Evolutionary conservation across 2,888 invertebrate genomes (phyloP).

Genomic region (Trichogramma dendrolimi): DNA sequence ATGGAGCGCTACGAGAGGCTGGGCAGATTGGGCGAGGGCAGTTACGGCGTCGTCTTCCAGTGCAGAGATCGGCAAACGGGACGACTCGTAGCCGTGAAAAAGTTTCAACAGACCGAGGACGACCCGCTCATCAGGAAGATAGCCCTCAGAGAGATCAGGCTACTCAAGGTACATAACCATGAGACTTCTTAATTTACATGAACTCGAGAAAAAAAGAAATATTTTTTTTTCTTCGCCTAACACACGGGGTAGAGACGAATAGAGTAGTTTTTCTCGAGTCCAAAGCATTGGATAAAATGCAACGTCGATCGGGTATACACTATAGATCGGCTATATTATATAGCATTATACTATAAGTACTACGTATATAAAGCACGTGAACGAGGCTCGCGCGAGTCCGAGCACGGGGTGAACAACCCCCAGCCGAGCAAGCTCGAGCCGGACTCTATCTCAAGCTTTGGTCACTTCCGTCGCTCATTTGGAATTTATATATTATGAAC

Average conservation of each 20-base stretch:
- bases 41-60: slow-evolving; percentile 94
- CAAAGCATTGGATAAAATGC: not conserved
- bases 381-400: slow-evolving; percentile 2
- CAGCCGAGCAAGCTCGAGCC: not conserved
- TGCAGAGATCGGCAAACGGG: slow-evolving; percentile 93
- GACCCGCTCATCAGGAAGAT: slow-evolving; percentile 95
- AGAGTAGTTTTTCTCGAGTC: no score
- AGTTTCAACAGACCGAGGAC: slow-evolving; percentile 95
- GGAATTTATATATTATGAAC: not conserved
- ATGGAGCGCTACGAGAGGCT: slow-evolving; percentile 95
- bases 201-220: not conserved
- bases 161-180: slow-evolving; percentile 72
- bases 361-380: not conserved
- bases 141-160: slow-evolving; percentile 87
- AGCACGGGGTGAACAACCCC: slow-evolving; percentile 14
- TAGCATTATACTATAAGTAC: not conserved
- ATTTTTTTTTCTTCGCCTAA: not conserved
- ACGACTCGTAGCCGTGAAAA: slow-evolving; percentile 92
- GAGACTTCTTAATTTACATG: not conserved
- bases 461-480: slow-evolving; percentile 12
- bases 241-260: no score
- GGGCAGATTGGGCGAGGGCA: slow-evolving; percentile 90
- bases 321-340: not conserved
- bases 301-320: not conserved
- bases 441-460: slow-evolving; percentile 5